Base-by-base conservation (phyloP, 2,888 invertebrate genomes). In the Apoderus coryli region DNA sequence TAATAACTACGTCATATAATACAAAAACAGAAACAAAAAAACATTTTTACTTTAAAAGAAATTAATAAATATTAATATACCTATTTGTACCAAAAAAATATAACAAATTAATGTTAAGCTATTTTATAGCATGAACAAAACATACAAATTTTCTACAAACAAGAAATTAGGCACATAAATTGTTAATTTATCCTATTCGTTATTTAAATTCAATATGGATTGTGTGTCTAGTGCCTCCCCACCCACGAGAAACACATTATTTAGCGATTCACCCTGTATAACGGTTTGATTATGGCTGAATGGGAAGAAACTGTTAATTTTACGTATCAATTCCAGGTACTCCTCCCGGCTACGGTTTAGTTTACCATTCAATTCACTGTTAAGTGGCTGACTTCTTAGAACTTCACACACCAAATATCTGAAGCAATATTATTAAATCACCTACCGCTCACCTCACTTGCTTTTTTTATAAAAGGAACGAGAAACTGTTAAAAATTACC, bases 151-250 rank as follows among this genome's bases (percentile, higher is more conserved):
- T n/a, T n/a, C n/a, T n/a, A n/a, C n/a, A 19, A 19, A 19, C 7
- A 7, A 19, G 7, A 7, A 19, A 31, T 36, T 29, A 42, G 42
- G 39, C 40, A 40, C 40, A 29, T 36, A n/a, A n/a, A n/a, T n/a
- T n/a, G n/a, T n/a, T n/a, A n/a, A n/a, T n/a, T n/a, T n/a, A n/a
- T n/a, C n/a, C n/a, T 65, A 76, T 49, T 77, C 76, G 7, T 73
- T 71, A 25, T 72, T 73, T 33, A 54, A 45, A 44, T 76, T 77
- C 26, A 76, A 59, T 30, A 77, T 58, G 11, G 75, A 76, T 49
- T 76, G 76, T 3, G 77, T 69, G 53, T 78, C 78, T 34, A 76
- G 55, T 29, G 72, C 61, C 41, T 67, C 70, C 31, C 67, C 69
- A 45, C 69, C 68, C 25, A 75, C 61, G 39, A 74, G 63, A n/a